A percentile compares a stretch with the other conserved stretches of the same genome.
Evolutionary conservation across 2,797 vertebrate genomes (phyloP).

Genomic region (Philypnodon macrostomus): DNA sequence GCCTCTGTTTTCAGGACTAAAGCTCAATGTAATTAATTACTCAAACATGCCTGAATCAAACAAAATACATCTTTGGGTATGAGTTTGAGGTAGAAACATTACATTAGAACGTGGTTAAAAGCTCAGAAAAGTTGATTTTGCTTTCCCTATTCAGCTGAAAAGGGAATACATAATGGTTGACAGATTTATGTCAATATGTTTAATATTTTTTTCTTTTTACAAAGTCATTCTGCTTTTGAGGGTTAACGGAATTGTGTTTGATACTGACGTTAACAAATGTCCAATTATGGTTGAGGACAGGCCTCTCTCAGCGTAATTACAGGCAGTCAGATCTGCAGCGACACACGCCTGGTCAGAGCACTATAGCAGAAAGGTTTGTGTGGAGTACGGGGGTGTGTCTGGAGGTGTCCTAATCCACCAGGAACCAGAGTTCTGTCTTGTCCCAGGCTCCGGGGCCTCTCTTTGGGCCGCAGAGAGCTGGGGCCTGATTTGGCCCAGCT

Average conservation of each 20-base stretch:
- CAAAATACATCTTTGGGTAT: no score
- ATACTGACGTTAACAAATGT: slow-evolving; percentile 70
- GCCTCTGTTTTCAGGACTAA: no score
- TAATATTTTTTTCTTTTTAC: background rate
- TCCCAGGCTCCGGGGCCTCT: slow-evolving; percentile 66
- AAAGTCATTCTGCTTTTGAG: slow-evolving; percentile 56
- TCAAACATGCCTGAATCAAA: no score
- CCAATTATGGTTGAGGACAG: slow-evolving; percentile 73
- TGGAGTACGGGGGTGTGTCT: slow-evolving; percentile 44
- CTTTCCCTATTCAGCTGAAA: no score
- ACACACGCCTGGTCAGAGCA: slow-evolving; percentile 53
- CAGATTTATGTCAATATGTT: no score
- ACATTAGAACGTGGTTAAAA: no score
- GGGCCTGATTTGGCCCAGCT: slow-evolving; percentile 96
- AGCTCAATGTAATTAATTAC: no score
- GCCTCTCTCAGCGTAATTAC: slow-evolving; percentile 76
- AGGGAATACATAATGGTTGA: no score
- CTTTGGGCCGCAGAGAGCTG: slow-evolving; percentile 61
- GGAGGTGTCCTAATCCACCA: slow-evolving; percentile 67
- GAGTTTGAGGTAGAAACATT: no score
- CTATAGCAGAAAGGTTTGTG: slow-evolving; percentile 28
- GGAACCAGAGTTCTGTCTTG: slow-evolving; percentile 61
- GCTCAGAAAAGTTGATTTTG: no score
- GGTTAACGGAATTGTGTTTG: slow-evolving; percentile 60
- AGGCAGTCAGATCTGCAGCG: slow-evolving; percentile 56